Evolutionary conservation across 1,140 invertebrate species (phyloP), one percentile per base, ranked within the genome.

Genomic region (Parapsyche elsis): DNA sequence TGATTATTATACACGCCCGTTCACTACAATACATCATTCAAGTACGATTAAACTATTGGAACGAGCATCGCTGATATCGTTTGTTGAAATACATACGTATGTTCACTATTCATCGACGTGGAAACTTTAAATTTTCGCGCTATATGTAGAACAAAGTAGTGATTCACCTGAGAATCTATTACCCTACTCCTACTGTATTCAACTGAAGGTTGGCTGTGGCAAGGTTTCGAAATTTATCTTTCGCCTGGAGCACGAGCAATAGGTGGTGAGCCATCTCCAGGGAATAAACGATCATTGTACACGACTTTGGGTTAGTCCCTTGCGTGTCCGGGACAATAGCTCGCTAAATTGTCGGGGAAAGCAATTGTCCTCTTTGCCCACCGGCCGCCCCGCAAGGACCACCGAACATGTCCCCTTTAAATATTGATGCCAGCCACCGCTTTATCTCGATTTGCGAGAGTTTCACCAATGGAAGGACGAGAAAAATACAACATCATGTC

Each of bases 241-340:
- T 49, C 71, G 44, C 23, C 71, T 73, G 12, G 16, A 46, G 30
- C 12, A 9, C 16, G 30, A 30, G 53, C 53, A 71, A 71, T 38
- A 46, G 38, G 44, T 53, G 71, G 26, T 19, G 9, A 16, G 44
- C n/a, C 44, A 4, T 75, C 46, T 30, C 73, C 49, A 4, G 49
- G 73, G 73, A 75, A 75, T 30, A 75, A 46, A 73, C 71, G 71
- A 73, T 73, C 71, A 73, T 75, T 53, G 73, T 75, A 75, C 64
- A 26, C 23, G 59, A 61, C 59, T 61, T 26, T 23, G 19, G 64
- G 64, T 23, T 9, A n/a, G 46, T 75, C 45, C 73, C 23, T 57
- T 26, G 73, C 46, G 49, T 75, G 73, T 57, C 49, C 73, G 10
- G 73, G 73, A 75, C 73, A 75, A 75, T 75, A 57, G 46, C n/a